Percentiles rank a stretch among this genome's conserved stretches.
Evolutionary conservation across 2,888 invertebrate species (phyloP).

Genomic region (Liposcelis brunnea): DNA sequence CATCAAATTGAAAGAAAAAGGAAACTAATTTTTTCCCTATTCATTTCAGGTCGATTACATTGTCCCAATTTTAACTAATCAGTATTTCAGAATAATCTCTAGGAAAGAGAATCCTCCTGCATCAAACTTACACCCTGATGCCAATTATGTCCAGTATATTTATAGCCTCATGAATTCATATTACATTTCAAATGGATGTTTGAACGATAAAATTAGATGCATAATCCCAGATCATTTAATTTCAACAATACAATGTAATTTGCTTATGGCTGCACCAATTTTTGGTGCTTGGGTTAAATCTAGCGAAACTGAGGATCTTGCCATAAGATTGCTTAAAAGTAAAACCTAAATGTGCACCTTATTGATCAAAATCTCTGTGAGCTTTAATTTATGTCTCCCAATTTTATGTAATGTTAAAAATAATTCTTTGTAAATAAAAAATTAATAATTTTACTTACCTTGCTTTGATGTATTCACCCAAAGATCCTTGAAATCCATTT

Average conservation of each 20-base stretch:
- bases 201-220: conserved; percentile 10
- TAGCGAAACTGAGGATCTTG: conserved; percentile 6
- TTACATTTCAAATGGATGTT: conserved; percentile 8
- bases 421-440: no score
- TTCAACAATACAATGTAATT: background rate
- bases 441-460: no score
- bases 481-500: background rate
- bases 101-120: background rate
- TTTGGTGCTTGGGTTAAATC: conserved; percentile 8
- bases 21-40: no score
- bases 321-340: background rate
- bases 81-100: conserved; percentile 6
- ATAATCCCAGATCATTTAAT: conserved; percentile 11
- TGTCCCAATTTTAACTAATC: conserved; percentile 11
- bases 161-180: conserved; percentile 11
- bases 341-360: background rate
- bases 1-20: no score
- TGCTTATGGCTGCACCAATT: background rate
- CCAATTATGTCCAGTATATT: conserved; percentile 9
- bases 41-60: conserved; percentile 13
- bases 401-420: no score
- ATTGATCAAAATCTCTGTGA: background rate
- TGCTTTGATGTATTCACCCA: background rate
- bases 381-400: no score
- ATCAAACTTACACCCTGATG: conserved; percentile 6